Conservation (phyloP, 2,797 vertebrate species). For the Semaprochilodus insignis region DNA sequence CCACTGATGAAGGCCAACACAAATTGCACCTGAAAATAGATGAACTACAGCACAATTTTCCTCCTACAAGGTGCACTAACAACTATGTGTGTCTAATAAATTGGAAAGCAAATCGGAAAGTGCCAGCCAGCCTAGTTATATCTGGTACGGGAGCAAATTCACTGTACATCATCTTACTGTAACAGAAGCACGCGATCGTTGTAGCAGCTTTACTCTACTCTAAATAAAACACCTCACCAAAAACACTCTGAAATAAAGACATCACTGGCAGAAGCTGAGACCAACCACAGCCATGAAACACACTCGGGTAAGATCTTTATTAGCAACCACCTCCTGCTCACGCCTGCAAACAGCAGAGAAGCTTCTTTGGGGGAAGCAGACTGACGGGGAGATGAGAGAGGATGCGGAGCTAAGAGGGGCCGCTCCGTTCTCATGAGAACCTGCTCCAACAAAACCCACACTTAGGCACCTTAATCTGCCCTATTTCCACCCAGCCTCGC, state of each 20-base stretch:
- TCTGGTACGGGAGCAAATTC: not conserved
- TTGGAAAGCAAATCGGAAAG: not conserved
- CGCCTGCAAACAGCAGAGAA: not conserved
- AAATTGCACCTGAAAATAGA: too few relatives aligned
- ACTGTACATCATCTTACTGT: not conserved
- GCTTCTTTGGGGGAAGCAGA: not conserved
- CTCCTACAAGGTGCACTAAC: not conserved
- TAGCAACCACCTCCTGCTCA: not conserved
- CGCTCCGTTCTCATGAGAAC: conserved; percentile 32
- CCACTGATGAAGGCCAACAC: not conserved
- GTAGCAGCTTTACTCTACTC: not conserved
- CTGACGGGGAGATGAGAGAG: not conserved
- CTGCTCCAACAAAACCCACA: conserved; percentile 40
- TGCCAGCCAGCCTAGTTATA: not conserved
- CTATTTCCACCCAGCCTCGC: conserved; percentile 52
- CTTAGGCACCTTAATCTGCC: conserved; percentile 50
- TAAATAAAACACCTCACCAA: too few relatives aligned
- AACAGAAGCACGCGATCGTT: not conserved
- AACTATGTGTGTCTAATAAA: not conserved
- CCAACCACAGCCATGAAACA: not conserved
- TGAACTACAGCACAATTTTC: not conserved
- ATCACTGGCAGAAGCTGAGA: not conserved
- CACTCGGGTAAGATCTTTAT: not conserved
- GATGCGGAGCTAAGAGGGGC: conserved; percentile 5
- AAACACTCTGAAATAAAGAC: not conserved